Base-by-base conservation (phyloP, 2,113 vertebrate genomes). In the Herpetotheres cachinnans region DNA sequence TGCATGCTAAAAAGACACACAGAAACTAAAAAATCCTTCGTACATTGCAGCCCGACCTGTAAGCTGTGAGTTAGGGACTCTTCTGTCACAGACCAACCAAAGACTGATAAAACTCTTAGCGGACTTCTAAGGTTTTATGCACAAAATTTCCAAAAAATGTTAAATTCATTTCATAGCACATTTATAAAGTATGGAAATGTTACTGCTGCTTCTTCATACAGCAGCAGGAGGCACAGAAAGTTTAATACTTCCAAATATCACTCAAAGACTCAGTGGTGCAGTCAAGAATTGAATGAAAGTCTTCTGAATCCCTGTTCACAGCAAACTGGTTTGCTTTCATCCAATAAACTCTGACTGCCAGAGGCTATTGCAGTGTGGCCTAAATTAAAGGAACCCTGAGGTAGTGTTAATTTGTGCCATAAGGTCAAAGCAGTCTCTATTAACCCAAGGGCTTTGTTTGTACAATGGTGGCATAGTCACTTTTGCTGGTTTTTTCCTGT, bases 311-410 rank as follows among this genome's bases (percentile, higher is more conserved):
- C 63, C 26, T 46, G 36, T 58, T 84, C 83, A 71, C 42, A 90
- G 50, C 34, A 82, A 95, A 74, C 27, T 3, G 7, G 6, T 87
- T 87, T 80, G 63, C 78, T 95, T 95, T 93, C 67, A 97, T 88
- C 73, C 27, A 47, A 47, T 87, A 95, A 92, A 74, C 61, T 47
- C 55, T 74, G 50, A 38, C 40, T 94, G 74, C 86, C 84, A 93
- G 89, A 80, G 66, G 66, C 70, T 95, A 34, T 55, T 95, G 38
- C 70, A 96, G 91, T 61, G 83, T 86, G 86, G 69, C 61, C 80
- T 97, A 85, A 91, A 93, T 91, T 94, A 95, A 91, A 89, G 71
- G 50, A 95, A 91, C 92, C 91, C 86, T 71, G 52, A 88, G 71
- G 70, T 36, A 72, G 78, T 86, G 85, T 90, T 94, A 90, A 96